Evolutionary conservation across 2,888 invertebrate species (phyloP), one percentile per base, ranked within the genome.

Genomic region (Pyrgus malvae): DNA sequence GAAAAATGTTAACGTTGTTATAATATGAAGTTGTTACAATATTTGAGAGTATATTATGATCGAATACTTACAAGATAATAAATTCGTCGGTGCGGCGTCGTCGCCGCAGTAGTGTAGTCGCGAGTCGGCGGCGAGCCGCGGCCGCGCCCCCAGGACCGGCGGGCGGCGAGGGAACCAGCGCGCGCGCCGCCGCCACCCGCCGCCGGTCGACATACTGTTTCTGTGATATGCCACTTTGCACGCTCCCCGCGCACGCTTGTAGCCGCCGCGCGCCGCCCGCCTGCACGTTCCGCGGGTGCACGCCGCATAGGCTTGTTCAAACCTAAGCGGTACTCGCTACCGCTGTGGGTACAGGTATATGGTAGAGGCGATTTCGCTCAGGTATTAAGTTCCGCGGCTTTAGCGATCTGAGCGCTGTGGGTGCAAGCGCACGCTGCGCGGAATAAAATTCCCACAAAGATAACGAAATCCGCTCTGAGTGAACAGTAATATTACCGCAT

Each of bases 1-100:
- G 76, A 74, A 80, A 83, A 88, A 83, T 88, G 90, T 90, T 91
- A 87, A 87, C 72, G 88, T 90, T 91, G 89, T 90, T 91, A 90
- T 90, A 87, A 82, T 78, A 83, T n/a, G n/a, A 89, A 87, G 83
- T 91, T 90, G 90, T 91, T 90, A 89, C 85, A 88, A 87, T 90
- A 89, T 91, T 87, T 90, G 90, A 91, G 90, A 91, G 90, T 90
- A 90, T 91, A 82, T 77, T 41, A 41, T 23, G 76, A 78, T 75
- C 79, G 74, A 80, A 81, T 56, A 83, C 83, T 81, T 56, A 83
- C 83, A 81, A 77, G 79, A 70, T 76, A 76, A 69, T 74, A 76
- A 78, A 56, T 58, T 59, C 78, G 77, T 77, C 81, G 83, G 81
- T 78, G 80, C 78, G 79, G 76, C 80, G 35, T 11, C 19, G 37